These are phyloP conservation scores for Dendropsophus ebraccatus DNA, from an alignment of 2,113 vertebrate species.

Conservation along the genomic window DNA sequence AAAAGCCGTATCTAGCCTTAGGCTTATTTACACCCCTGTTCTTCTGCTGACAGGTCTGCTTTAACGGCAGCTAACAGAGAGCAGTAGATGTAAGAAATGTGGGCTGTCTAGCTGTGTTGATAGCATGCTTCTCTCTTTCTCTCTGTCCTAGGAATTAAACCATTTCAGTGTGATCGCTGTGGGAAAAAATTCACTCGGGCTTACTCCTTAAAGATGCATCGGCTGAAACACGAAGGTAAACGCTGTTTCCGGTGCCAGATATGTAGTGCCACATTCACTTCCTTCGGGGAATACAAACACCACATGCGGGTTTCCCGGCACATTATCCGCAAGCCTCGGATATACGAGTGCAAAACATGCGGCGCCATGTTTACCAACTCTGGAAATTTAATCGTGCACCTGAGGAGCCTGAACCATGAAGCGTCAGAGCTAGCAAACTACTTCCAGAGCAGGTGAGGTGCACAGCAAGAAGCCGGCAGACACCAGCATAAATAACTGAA, in stretches of 20 bases:
- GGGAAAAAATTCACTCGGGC: constrained; percentile 99
- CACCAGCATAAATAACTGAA: constrained; percentile 25
- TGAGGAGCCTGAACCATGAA: constrained; percentile 99
- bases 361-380: constrained; percentile 99
- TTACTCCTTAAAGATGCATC: constrained; percentile 99
- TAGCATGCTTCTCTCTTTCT: constrained; percentile 56
- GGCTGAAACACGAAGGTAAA: constrained; percentile 99
- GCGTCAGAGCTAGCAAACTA: constrained; percentile 99
- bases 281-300: constrained; percentile 99
- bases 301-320: constrained; percentile 99
- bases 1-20: too few relatives aligned
- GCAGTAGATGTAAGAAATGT: not conserved
- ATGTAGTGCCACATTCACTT: constrained; percentile 99
- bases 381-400: constrained; percentile 99
- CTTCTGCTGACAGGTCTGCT: too few relatives aligned
- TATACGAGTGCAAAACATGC: constrained; percentile 99
- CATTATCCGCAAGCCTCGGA: constrained; percentile 99
- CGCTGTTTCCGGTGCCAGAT: constrained; percentile 99
- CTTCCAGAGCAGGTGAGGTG: constrained; percentile 99
- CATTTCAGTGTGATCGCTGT: constrained; percentile 99
- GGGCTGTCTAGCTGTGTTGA: not conserved
- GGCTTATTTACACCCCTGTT: too few relatives aligned
- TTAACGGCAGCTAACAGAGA: not conserved
- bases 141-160: constrained; percentile 92
- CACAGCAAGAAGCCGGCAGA: constrained; percentile 69